phyloP scores from a whole-genome alignment of 2,888 invertebrate species.

The Volucella inflata region DNA sequence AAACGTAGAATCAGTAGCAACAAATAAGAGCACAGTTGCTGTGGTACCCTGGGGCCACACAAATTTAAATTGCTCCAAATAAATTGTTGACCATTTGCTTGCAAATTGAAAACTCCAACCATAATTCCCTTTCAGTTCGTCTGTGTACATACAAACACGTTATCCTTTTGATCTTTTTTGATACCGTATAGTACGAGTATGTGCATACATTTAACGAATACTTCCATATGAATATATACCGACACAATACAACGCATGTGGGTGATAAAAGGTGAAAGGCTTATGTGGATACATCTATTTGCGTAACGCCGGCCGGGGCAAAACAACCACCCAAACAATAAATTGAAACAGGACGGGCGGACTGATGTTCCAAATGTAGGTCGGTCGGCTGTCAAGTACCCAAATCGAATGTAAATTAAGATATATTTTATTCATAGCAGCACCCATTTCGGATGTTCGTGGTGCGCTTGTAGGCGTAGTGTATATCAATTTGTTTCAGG shows the following conservation, averaged over 20 bases:
- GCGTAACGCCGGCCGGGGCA: slow-evolving; percentile 37
- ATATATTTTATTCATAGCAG: slow-evolving; percentile 73
- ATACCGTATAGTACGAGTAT: slow-evolving; percentile 24
- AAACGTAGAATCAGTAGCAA: neutral
- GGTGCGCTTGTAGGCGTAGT: slow-evolving; percentile 13
- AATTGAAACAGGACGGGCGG: slow-evolving; percentile 52
- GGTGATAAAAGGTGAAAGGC: slow-evolving; percentile 48
- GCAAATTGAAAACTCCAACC: slow-evolving; percentile 71
- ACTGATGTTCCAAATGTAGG: slow-evolving; percentile 45
- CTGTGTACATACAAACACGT: slow-evolving; percentile 60
- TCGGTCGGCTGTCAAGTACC: slow-evolving; percentile 60
- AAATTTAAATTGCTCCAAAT: slow-evolving; percentile 73
- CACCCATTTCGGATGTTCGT: slow-evolving; percentile 55
- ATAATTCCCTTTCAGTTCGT: slow-evolving; percentile 67
- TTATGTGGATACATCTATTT: slow-evolving; percentile 47
- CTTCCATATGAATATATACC: slow-evolving; percentile 23
- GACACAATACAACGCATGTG: slow-evolving; percentile 40
- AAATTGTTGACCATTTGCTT: slow-evolving; percentile 75
- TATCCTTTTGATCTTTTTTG: slow-evolving; percentile 67
- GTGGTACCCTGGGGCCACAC: slow-evolving; percentile 65
- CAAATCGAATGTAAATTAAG: slow-evolving; percentile 74
- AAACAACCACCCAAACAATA: slow-evolving; percentile 51
- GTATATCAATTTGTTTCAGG: slow-evolving; percentile 57
- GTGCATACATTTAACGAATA: neutral
- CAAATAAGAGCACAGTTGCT: slow-evolving; percentile 40